Conservation (phyloP, 2,113 vertebrate species). For the Gopherus evgoodei region DNA sequence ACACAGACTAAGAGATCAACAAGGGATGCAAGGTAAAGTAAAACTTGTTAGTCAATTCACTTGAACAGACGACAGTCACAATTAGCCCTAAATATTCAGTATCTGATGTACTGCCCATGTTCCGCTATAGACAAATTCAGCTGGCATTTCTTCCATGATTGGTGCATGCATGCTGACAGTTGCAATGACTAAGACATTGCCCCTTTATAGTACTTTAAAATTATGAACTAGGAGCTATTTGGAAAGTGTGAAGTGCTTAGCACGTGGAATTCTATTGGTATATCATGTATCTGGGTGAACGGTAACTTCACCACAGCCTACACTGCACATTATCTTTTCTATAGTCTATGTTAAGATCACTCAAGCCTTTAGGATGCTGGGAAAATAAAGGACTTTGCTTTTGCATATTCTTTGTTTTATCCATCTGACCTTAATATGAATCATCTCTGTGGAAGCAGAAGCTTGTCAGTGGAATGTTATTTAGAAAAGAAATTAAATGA, state of each 20-base stretch:
- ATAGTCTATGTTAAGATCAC: fast-evolving
- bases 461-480: not conserved
- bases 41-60: not conserved
- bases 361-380: not conserved
- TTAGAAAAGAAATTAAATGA: not conserved
- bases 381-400: not conserved
- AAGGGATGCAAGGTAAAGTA: not conserved
- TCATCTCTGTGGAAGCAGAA: not conserved
- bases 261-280: fast-evolving
- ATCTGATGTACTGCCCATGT: fast-evolving
- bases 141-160: not conserved
- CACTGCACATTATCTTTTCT: fast-evolving
- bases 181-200: not conserved
- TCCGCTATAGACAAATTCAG: not conserved
- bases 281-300: fast-evolving
- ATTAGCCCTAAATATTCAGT: not conserved
- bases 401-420: not conserved
- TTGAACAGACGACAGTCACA: not conserved
- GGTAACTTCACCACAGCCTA: not conserved
- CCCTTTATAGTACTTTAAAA: not conserved
- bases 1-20: not conserved
- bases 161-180: fast-evolving
- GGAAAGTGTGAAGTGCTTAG: not conserved
- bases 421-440: not conserved
- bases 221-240: not conserved